phyloP scores from a whole-genome alignment of 2,797 vertebrate species.

The Squalus acanthias region DNA sequence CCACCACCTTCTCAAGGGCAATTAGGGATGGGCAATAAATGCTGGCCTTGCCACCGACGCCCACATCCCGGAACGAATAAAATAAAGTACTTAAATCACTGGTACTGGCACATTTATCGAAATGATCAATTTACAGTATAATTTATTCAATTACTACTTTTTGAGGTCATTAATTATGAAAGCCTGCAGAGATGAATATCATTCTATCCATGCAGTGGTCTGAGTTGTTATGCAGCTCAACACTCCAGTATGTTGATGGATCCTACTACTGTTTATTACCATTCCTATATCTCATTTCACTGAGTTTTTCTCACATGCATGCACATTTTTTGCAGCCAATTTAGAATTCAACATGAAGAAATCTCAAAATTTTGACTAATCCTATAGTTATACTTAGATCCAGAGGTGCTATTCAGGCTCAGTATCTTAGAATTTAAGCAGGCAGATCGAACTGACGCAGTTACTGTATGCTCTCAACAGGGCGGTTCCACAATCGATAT shows the following conservation, averaged over 20 bases:
- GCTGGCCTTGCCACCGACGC: too few species aligned
- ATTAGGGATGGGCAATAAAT: too few species aligned
- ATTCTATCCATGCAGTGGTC: not conserved
- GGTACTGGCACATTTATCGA: not conserved
- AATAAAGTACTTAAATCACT: not conserved
- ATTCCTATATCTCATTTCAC: not conserved
- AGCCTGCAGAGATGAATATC: not conserved
- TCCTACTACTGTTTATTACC: not conserved
- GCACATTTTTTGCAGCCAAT: not conserved
- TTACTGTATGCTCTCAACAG: not conserved
- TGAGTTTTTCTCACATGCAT: not conserved
- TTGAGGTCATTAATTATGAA: slow-evolving; percentile 3
- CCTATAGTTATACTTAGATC: not conserved
- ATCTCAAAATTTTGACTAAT: not conserved
- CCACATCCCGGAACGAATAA: too few species aligned
- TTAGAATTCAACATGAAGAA: not conserved
- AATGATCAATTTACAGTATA: not conserved
- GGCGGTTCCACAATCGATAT: too few species aligned
- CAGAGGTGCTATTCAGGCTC: not conserved
- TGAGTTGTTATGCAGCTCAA: not conserved
- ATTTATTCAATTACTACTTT: not conserved
- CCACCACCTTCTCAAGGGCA: too few species aligned
- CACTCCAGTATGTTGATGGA: not conserved
- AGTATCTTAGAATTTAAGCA: not conserved
- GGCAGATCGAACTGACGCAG: not conserved